Conservation (phyloP, 2,888 invertebrate species). For the Orthonevra nobilis region DNA sequence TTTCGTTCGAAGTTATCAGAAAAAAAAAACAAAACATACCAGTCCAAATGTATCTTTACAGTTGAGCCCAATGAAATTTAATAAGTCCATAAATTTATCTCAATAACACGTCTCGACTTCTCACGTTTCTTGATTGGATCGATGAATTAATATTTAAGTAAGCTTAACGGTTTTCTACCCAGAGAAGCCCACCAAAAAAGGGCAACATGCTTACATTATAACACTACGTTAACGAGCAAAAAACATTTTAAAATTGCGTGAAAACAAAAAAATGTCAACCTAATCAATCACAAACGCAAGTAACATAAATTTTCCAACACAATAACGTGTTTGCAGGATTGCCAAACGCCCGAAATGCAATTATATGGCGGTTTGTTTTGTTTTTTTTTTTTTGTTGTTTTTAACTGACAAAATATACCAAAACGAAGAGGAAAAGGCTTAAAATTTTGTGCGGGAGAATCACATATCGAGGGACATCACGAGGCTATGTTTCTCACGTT, state of each 20-base stretch:
- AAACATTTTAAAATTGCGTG: constrained; percentile 4
- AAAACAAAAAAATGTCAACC: constrained; percentile 35
- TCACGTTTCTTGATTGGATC: constrained; percentile 15
- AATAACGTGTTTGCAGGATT: constrained; percentile 52
- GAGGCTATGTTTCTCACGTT: neutral
- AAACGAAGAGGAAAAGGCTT: constrained; percentile 23
- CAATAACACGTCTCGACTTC: constrained; percentile 8
- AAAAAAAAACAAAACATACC: too few relatives aligned
- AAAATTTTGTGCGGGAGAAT: constrained; percentile 39
- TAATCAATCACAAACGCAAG: constrained; percentile 62
- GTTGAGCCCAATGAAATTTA: neutral
- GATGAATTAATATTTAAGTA: constrained; percentile 52
- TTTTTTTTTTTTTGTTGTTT: neutral
- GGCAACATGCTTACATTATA: too few relatives aligned
- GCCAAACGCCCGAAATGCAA: constrained; percentile 12
- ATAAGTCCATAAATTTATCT: constrained; percentile 31
- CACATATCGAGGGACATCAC: neutral
- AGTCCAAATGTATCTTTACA: too few relatives aligned
- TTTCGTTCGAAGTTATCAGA: too few relatives aligned
- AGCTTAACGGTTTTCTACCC: constrained; percentile 30
- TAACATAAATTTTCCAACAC: constrained; percentile 57
- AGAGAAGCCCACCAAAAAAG: too few relatives aligned
- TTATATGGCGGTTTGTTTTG: constrained; percentile 1
- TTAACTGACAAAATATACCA: constrained; percentile 1
- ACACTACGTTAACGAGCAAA: constrained; percentile 43